Evolutionary conservation across 2,797 vertebrate species (phyloP).

Genomic region (Syngnathus acus): DNA sequence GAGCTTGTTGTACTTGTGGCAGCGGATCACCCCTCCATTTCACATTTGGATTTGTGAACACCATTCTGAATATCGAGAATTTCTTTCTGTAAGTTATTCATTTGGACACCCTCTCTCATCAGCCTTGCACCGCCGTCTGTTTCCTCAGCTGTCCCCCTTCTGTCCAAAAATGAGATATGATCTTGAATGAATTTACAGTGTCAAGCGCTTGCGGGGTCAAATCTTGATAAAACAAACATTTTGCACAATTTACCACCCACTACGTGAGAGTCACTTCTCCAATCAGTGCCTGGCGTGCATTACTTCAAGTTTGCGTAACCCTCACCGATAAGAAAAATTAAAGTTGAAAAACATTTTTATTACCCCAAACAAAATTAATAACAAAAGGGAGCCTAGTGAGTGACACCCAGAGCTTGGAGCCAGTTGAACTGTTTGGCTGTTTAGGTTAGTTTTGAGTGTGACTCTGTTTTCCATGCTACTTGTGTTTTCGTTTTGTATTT

Average conservation of each 20-base stretch:
- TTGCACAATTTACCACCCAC: constrained; percentile 53
- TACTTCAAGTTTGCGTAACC: constrained; percentile 50
- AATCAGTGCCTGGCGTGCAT: constrained; percentile 49
- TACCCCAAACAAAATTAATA: not conserved
- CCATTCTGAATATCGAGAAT: too few species aligned
- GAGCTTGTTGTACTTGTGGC: not conserved
- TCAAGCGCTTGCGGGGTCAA: constrained; percentile 46
- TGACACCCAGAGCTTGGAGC: too few species aligned
- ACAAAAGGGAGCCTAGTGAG: too few species aligned
- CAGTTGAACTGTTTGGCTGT: too few species aligned
- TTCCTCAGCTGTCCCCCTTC: constrained; percentile 7
- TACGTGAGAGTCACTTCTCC: constrained; percentile 48
- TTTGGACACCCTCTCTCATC: not conserved
- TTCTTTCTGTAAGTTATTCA: too few species aligned
- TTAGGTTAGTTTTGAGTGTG: too few species aligned
- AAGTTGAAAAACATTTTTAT: not conserved
- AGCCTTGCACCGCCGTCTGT: not conserved
- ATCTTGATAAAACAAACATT: constrained; percentile 56
- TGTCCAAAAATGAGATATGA: constrained; percentile 32
- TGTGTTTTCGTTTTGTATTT: too few species aligned
- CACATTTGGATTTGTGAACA: too few species aligned
- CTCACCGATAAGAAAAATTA: not conserved
- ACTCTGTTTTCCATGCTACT: too few species aligned
- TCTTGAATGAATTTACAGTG: constrained; percentile 50
- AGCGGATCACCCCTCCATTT: too few species aligned